Percentiles rank a stretch among this genome's conserved stretches.
phyloP scores from a whole-genome alignment of 2,113 vertebrate species.

The Gambusia holbrooki region DNA sequence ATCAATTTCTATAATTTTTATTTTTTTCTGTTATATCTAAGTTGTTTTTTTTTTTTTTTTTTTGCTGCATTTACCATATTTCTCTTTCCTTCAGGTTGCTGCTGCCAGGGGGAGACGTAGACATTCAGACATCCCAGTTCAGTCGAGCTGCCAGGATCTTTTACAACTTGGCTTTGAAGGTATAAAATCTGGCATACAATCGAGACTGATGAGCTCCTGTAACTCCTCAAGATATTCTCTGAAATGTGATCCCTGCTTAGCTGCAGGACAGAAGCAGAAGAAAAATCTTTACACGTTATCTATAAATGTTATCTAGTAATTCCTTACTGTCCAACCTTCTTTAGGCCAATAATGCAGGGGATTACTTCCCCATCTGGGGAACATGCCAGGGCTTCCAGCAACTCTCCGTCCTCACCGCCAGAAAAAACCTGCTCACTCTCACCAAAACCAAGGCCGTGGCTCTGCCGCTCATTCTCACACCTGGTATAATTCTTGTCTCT shows the following conservation, averaged over 20 bases:
- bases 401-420: constrained; percentile 86
- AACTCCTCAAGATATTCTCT: neutral
- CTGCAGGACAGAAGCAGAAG: neutral
- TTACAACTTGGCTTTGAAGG: constrained; percentile 78
- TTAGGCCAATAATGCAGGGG: constrained; percentile 87
- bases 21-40: neutral
- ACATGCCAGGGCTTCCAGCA: constrained; percentile 93
- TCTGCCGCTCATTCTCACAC: constrained; percentile 85
- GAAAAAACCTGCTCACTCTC: constrained; percentile 80
- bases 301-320: neutral
- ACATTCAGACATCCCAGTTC: constrained; percentile 75
- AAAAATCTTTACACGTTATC: neutral
- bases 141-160: constrained; percentile 74
- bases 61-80: neutral
- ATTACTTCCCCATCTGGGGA: constrained; percentile 96
- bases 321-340: neutral
- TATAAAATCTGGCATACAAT: constrained; percentile 7
- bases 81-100: constrained; percentile 67
- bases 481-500: constrained; percentile 73
- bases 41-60: neutral
- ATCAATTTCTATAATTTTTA: no score
- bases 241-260: neutral
- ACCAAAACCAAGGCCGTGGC: constrained; percentile 83
- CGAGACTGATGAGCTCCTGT: neutral
- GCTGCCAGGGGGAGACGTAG: constrained; percentile 78